Evolutionary conservation across 2,797 vertebrate species (phyloP), one percentile per base, ranked within the genome.

Genomic region (Eulemur rubriventer): DNA sequence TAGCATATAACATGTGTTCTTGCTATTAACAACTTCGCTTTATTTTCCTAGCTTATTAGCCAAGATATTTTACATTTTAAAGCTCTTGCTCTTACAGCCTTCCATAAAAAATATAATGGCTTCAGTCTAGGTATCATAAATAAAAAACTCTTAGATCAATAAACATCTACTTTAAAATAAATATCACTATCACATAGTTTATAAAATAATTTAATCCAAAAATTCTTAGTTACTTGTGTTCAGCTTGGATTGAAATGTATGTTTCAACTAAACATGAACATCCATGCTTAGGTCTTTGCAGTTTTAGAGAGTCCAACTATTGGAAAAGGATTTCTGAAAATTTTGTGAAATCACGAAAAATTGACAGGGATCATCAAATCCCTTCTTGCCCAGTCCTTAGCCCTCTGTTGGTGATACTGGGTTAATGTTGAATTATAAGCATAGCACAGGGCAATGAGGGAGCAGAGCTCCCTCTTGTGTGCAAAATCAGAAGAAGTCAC

Each of bases 381-480:
- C 59, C 35, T 94, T 48, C 57, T 69, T 69, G 22, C 6, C 16
- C 30, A 61, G 11, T 55, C 43, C 52, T 96, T 50, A 85, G 72
- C 33, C 28, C 65, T 30, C 0, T 41, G 2, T 48, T 38, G 57
- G n/a, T 35, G 72, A 69, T 4, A 35, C 20, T 91, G 30, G 17
- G 10, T 43, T 80, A 55, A 43, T 22, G 35, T 59, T 50, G 89
- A 69, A 22, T 76, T n/a, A 61, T 20, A 43, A 33, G 17, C 59
- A 59, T 43, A 16, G 46, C 2, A 30, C 11, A 43, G 6, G 48
- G 13, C 30, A 50, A 22, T 24, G 67, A 94, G 30, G 33, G 17
- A 73, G 30, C 46, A 95, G 14, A 91, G 96, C 96, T 73, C 95
- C 95, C 96, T 63, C 97, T 95, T 92, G 89, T 90, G 96, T 83